Conservation (phyloP, 2,797 vertebrate genomes). For the Channa striata region DNA sequence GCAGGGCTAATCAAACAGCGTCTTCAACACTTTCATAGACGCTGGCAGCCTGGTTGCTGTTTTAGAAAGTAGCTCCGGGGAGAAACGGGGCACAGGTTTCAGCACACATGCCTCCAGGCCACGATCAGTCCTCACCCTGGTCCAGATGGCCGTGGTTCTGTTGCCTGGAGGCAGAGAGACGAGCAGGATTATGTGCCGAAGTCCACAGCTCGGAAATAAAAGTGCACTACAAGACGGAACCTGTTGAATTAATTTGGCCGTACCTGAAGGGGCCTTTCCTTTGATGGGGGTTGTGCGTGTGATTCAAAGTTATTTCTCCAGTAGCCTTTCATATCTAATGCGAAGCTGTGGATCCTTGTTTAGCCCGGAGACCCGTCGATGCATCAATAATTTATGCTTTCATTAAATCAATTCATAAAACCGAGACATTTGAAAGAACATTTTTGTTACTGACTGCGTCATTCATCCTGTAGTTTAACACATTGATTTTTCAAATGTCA, state of each 20-base stretch:
- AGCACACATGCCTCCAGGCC: slow-evolving; percentile 15
- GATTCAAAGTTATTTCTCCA: background rate
- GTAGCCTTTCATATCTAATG: background rate
- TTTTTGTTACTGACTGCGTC: background rate
- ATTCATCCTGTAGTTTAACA: too few relatives aligned
- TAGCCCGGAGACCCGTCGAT: background rate
- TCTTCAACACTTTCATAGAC: background rate
- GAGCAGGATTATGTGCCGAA: slow-evolving; percentile 2
- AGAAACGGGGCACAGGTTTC: background rate
- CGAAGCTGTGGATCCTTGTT: too few relatives aligned
- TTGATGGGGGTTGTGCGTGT: background rate
- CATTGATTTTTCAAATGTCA: too few relatives aligned
- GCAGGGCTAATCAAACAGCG: too few relatives aligned
- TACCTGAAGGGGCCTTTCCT: background rate
- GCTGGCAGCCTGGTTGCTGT: background rate
- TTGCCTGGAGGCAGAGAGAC: slow-evolving; percentile 2
- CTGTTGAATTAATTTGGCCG: background rate
- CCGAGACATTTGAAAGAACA: background rate
- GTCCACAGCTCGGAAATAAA: slow-evolving; percentile 2
- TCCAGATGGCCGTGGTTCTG: slow-evolving; percentile 14
- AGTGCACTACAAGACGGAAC: background rate
- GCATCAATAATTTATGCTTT: too few relatives aligned
- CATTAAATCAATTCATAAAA: slow-evolving; percentile 1
- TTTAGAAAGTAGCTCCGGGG: background rate
- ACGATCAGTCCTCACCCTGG: slow-evolving; percentile 6